Conservation (phyloP, 2,113 vertebrate species). For the Odontophorus gujanensis region DNA sequence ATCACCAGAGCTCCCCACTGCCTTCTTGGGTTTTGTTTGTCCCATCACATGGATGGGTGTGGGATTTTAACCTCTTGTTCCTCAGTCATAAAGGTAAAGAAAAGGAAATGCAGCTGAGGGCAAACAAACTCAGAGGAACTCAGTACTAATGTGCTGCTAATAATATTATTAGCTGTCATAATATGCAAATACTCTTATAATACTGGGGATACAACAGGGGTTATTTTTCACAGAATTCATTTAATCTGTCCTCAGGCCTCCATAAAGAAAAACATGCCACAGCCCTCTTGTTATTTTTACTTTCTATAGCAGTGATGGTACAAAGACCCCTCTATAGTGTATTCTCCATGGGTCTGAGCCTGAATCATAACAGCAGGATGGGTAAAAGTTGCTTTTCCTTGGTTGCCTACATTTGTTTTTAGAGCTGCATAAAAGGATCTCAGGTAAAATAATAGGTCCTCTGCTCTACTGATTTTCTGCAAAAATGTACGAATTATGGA, state of each 20-base stretch:
- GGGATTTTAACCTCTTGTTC: neutral
- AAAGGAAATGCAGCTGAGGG: neutral
- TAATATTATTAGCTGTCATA: neutral
- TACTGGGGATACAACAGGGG: neutral
- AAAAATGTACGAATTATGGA: neutral
- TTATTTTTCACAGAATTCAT: neutral
- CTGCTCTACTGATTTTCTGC: neutral
- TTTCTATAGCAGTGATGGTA: neutral
- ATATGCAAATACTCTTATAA: rapidly evolving
- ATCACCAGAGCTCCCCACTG: too few relatives aligned
- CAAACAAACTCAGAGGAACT: neutral
- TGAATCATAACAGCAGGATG: neutral
- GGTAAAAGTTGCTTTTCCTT: neutral
- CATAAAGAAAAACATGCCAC: neutral
- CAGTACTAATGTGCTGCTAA: rapidly evolving
- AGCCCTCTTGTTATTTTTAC: neutral
- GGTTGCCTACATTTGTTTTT: neutral
- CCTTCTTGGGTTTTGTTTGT: neutral
- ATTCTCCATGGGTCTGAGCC: neutral
- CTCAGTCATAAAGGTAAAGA: neutral
- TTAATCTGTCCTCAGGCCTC: neutral
- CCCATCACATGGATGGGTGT: neutral
- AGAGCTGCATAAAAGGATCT: neutral
- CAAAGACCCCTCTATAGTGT: neutral
- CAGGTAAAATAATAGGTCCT: neutral